Evolutionary conservation across 1,140 invertebrate species (phyloP).

Genomic region (Mylabris phalerata): DNA sequence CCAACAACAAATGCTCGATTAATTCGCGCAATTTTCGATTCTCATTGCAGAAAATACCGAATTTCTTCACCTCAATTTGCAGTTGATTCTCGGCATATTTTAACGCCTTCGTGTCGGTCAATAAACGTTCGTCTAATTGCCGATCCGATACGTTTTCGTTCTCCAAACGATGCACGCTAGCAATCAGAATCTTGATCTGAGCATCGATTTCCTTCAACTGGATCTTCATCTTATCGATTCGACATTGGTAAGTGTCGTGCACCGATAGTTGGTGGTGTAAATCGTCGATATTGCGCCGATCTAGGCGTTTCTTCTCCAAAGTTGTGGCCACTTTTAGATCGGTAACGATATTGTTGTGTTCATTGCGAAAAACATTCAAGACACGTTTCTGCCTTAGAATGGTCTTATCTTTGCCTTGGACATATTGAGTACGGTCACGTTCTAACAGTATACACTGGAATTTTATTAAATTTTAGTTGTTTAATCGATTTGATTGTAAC

Average conservation of each 20-base stretch:
- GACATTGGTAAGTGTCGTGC: not conserved
- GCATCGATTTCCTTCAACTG: slow-evolving; percentile 41
- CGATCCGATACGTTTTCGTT: slow-evolving; percentile 44
- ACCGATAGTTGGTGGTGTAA: slow-evolving; percentile 15
- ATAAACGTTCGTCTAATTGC: slow-evolving; percentile 29
- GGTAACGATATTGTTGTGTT: slow-evolving; percentile 54
- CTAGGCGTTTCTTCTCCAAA: slow-evolving; percentile 34
- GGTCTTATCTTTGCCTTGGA: not conserved
- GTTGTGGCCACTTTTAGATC: slow-evolving; percentile 48
- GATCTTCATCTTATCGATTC: slow-evolving; percentile 30
- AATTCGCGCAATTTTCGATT: slow-evolving; percentile 66
- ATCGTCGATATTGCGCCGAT: slow-evolving; percentile 15
- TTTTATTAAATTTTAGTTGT: not conserved
- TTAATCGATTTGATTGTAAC: not conserved
- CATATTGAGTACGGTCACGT: slow-evolving; percentile 40
- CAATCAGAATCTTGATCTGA: slow-evolving; percentile 36
- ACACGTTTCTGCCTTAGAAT: slow-evolving; percentile 55
- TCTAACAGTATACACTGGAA: not conserved
- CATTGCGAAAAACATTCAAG: slow-evolving; percentile 49
- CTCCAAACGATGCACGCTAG: slow-evolving; percentile 37
- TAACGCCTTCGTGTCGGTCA: slow-evolving; percentile 42
- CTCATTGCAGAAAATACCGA: slow-evolving; percentile 64
- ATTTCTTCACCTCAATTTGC: slow-evolving; percentile 65
- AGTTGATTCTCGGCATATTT: slow-evolving; percentile 61
- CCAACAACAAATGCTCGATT: slow-evolving; percentile 70